Evolutionary conservation across 2,797 vertebrate genomes (phyloP).

Genomic region (Malacoraja senta): DNA sequence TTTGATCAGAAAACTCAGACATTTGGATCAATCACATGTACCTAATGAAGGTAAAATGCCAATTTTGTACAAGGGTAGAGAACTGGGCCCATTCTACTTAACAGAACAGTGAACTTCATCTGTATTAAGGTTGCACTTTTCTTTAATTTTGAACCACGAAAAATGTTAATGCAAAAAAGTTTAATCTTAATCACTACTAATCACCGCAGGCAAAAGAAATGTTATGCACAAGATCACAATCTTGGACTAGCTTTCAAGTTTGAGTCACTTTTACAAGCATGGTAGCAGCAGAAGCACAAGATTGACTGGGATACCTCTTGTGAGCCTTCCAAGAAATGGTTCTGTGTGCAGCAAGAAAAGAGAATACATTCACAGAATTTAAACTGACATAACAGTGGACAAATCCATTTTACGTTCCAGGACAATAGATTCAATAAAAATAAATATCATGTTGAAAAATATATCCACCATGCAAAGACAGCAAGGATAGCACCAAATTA

Average conservation of each 20-base stretch:
- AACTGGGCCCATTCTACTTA: conserved; percentile 25
- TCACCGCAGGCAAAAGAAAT: conserved; percentile 47
- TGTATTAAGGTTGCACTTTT: neutral
- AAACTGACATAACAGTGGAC: conserved; percentile 31
- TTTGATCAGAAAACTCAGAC: neutral
- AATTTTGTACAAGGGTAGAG: conserved; percentile 8
- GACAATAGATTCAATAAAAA: neutral
- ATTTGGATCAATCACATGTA: neutral
- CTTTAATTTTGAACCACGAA: conserved; percentile 7
- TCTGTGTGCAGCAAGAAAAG: conserved; percentile 46
- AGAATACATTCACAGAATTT: conserved; percentile 49
- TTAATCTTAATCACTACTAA: conserved; percentile 40
- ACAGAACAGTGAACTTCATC: neutral
- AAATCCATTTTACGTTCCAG: conserved; percentile 27
- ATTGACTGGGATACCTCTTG: conserved; percentile 49
- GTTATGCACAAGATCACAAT: conserved; percentile 41
- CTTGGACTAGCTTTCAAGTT: conserved; percentile 23
- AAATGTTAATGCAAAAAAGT: conserved; percentile 3
- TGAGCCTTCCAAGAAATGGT: conserved; percentile 49
- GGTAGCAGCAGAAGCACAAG: conserved; percentile 46
- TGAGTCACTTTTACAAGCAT: conserved; percentile 14
- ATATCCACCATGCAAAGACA: neutral
- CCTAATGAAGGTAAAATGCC: neutral
- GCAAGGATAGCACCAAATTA: neutral
- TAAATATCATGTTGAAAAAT: neutral